Conservation (phyloP, 2,113 vertebrate genomes). For the Rhagologus leucostigma region DNA sequence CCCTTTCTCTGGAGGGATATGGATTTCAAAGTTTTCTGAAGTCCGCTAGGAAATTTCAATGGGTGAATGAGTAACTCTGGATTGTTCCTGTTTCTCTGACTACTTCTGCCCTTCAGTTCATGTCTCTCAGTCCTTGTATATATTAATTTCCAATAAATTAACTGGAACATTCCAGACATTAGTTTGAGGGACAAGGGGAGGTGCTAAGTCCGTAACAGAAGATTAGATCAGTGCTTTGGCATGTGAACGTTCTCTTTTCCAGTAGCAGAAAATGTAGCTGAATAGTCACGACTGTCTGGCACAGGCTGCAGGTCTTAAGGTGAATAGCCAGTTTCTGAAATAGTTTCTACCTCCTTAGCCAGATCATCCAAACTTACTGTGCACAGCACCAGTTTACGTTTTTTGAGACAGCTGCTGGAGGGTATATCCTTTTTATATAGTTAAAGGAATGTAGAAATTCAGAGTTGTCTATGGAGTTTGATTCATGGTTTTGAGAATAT, state of each 20-base stretch:
- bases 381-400: background rate
- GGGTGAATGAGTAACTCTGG: background rate
- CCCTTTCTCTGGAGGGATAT: background rate
- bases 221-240: background rate
- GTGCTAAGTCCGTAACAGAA: background rate
- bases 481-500: background rate
- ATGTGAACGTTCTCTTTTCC: background rate
- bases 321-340: background rate
- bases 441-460: background rate
- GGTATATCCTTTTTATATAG: background rate
- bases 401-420: background rate
- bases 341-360: background rate
- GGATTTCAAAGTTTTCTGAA: background rate
- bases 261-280: background rate
- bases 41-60: background rate
- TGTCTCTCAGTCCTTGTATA: background rate
- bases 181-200: background rate
- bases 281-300: background rate
- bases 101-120: background rate
- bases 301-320: background rate
- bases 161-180: background rate
- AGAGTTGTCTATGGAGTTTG: background rate
- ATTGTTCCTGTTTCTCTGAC: background rate
- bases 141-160: background rate
- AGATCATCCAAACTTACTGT: background rate